Evolutionary conservation across 23 tunicate genomes (phyloP), one percentile per base, ranked within the genome.

Genomic region (Corella eumyota): DNA sequence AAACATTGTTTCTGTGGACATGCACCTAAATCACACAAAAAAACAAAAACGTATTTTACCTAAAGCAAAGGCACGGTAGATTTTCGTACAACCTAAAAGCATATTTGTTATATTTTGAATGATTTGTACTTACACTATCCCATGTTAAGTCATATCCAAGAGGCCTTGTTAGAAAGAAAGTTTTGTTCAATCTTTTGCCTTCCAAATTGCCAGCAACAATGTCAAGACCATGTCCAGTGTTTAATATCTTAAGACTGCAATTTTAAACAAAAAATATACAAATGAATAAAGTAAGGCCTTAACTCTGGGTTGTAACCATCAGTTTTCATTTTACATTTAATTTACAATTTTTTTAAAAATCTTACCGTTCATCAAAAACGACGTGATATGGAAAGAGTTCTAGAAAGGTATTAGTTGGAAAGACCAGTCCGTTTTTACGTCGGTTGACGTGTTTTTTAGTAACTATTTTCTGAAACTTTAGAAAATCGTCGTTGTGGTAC

Each of bases 101-200:
- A n/a, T n/a, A n/a, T n/a, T n/a, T n/a, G n/a, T n/a, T n/a, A n/a
- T n/a, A n/a, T n/a, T n/a, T n/a, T n/a, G n/a, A n/a, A n/a, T n/a
- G n/a, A n/a, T n/a, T n/a, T n/a, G n/a, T n/a, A 50, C 76, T 58
- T 31, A 70, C 76, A 30, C 60, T 70, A 6, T 70, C 76, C 76
- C 76, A 70, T 2, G 76, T 70, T 0, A 70, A 32, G 30, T 70
- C 76, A 45, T 59, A 70, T 28, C 76, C 76, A 58, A 70, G 52
- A 6, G 76, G 76, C 46, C 76, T 58, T 1, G 76, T 70, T 30
- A 70, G 45, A 25, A 70, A 70, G 50, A 70, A 70, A 0, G 76
- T 70, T 59, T 70, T 66, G 30, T 70, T 70, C 24, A 70, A 27
- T 38, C 76, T 25, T 38, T 37, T 70, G 40, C 76, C 56, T 34